phyloP scores from a whole-genome alignment of 2,113 vertebrate genomes.

The Pomatorhinus ruficollis region DNA sequence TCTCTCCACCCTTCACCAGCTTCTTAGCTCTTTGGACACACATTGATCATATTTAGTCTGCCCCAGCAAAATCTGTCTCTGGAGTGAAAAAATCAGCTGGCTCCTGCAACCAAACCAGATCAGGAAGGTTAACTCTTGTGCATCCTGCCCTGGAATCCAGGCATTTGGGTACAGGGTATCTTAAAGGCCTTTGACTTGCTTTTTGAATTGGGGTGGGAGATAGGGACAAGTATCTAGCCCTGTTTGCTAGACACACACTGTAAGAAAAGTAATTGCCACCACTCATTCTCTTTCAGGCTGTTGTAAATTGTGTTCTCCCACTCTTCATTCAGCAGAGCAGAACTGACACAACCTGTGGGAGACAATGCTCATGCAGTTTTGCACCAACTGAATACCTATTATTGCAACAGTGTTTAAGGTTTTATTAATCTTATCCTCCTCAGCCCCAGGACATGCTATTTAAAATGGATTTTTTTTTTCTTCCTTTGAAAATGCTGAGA shows the following conservation, averaged over 20 bases:
- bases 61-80: neutral
- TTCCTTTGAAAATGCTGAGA: neutral
- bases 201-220: neutral
- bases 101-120: neutral
- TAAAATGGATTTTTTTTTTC: neutral
- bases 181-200: neutral
- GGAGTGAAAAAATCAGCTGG: neutral
- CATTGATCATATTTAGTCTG: neutral
- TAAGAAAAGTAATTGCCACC: neutral
- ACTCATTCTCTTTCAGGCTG: neutral
- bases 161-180: neutral
- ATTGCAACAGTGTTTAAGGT: neutral
- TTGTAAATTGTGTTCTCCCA: neutral
- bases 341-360: neutral
- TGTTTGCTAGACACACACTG: neutral
- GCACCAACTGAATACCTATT: neutral
- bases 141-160: neutral
- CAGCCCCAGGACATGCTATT: neutral
- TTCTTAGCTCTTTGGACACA: accelerated
- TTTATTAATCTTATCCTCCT: neutral
- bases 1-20: neutral
- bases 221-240: neutral
- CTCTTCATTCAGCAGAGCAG: neutral
- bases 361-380: neutral
- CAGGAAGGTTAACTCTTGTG: neutral